phyloP scores from a whole-genome alignment of 2,888 invertebrate species.

The Chironomus riparius region DNA sequence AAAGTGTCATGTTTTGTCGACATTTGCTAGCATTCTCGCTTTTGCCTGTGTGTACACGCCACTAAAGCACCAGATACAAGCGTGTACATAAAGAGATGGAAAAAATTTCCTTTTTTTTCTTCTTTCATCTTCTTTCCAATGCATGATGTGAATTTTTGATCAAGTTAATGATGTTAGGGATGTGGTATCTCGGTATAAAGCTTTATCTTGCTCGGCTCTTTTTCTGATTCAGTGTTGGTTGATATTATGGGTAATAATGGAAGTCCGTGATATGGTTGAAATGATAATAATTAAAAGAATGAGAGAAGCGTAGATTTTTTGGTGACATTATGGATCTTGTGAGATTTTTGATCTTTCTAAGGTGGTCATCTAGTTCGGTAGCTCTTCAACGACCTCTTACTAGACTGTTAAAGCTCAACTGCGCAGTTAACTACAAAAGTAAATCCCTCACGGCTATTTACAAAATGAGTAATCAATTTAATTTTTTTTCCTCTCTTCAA shows the following conservation, averaged over 20 bases:
- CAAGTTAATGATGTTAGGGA: not conserved
- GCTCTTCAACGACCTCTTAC: too few species aligned
- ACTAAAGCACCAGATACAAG: not conserved
- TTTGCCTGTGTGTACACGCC: not conserved
- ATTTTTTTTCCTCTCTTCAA: too few species aligned
- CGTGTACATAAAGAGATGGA: not conserved
- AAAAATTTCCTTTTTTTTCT: not conserved
- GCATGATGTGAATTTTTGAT: not conserved
- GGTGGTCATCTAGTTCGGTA: too few species aligned
- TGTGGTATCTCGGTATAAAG: too few species aligned
- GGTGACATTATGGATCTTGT: not conserved
- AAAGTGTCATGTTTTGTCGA: constrained; percentile 3
- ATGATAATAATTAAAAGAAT: not conserved
- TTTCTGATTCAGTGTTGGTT: not conserved
- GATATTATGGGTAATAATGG: not conserved
- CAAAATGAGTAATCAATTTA: too few species aligned
- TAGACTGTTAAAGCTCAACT: too few species aligned
- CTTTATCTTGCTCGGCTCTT: not conserved
- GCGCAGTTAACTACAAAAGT: too few species aligned
- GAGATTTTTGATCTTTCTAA: too few species aligned
- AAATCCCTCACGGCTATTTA: too few species aligned
- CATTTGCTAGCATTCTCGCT: not conserved
- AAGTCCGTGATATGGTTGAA: not conserved
- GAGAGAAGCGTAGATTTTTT: too few species aligned
- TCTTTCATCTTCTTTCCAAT: not conserved